phyloP scores from a whole-genome alignment of 35 echinoderm and acorn worm species.

The Chiridota heheva region DNA sequence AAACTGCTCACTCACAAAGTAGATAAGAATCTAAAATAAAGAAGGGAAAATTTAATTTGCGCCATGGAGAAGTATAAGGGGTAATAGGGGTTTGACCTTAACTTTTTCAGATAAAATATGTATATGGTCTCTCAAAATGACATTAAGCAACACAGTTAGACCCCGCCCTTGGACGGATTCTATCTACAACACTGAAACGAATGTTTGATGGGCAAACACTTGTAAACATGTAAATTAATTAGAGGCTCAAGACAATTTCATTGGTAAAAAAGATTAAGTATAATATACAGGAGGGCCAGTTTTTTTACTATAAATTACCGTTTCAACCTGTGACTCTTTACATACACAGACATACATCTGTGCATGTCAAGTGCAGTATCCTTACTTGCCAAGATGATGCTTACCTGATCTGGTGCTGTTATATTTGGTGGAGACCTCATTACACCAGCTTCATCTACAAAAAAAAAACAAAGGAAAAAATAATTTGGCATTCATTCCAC shows the following conservation, averaged over 20 bases:
- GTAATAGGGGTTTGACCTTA: not conserved
- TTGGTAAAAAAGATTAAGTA: too few relatives aligned
- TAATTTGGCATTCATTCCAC: not conserved
- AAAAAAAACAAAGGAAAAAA: not conserved
- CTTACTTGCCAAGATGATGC: not conserved
- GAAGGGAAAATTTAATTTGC: too few relatives aligned
- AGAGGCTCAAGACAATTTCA: too few relatives aligned
- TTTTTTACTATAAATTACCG: too few relatives aligned
- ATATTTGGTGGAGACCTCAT: constrained; percentile 16
- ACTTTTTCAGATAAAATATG: not conserved
- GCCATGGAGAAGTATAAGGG: too few relatives aligned
- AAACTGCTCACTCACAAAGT: constrained; percentile 60
- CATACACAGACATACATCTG: too few relatives aligned
- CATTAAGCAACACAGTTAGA: not conserved
- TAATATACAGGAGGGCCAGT: too few relatives aligned
- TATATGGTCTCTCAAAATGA: not conserved
- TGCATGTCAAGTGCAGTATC: too few relatives aligned
- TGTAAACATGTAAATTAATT: not conserved
- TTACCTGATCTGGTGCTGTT: constrained; percentile 10
- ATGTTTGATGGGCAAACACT: not conserved
- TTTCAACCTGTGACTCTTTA: too few relatives aligned
- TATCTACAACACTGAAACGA: not conserved
- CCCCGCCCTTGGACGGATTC: not conserved
- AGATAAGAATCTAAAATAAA: constrained; percentile 33
- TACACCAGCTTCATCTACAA: not conserved